Evolutionary conservation across 2,797 vertebrate genomes (phyloP).

Genomic region (Heliangelus exortis): DNA sequence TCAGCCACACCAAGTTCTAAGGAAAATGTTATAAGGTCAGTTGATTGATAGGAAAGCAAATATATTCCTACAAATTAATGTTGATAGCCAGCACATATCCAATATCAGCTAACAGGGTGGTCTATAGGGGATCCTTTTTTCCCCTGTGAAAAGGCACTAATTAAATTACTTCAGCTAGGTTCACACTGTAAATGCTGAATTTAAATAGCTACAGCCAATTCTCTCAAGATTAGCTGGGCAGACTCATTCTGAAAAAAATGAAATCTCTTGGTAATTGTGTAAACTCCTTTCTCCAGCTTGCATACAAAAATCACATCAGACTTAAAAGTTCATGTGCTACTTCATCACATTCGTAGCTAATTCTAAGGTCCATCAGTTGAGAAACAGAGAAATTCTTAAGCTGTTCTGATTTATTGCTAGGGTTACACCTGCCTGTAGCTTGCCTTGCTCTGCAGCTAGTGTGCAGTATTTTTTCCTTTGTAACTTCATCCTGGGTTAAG

Average conservation of each 20-base stretch:
- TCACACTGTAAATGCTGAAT: not conserved
- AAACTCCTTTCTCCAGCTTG: not conserved
- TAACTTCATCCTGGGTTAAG: not conserved
- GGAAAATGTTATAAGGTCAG: not conserved
- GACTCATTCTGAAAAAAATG: not conserved
- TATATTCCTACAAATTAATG: not conserved
- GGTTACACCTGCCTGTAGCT: not conserved
- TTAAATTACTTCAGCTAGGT: not conserved
- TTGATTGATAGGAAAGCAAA: not conserved
- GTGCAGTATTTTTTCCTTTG: not conserved
- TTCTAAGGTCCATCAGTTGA: not conserved
- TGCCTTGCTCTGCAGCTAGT: not conserved
- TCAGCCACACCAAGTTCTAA: not conserved
- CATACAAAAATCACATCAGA: not conserved
- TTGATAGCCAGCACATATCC: not conserved
- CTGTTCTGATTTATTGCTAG: not conserved
- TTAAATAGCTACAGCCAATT: not conserved
- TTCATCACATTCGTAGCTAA: not conserved
- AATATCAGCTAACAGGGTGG: not conserved
- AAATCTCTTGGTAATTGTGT: not conserved
- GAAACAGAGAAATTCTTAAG: not conserved
- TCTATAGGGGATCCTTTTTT: not conserved
- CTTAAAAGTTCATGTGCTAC: not conserved
- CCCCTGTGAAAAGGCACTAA: not conserved
- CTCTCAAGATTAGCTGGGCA: not conserved